Evolutionary conservation across 2,113 vertebrate species (phyloP).

Genomic region (Rhinogobius similis): DNA sequence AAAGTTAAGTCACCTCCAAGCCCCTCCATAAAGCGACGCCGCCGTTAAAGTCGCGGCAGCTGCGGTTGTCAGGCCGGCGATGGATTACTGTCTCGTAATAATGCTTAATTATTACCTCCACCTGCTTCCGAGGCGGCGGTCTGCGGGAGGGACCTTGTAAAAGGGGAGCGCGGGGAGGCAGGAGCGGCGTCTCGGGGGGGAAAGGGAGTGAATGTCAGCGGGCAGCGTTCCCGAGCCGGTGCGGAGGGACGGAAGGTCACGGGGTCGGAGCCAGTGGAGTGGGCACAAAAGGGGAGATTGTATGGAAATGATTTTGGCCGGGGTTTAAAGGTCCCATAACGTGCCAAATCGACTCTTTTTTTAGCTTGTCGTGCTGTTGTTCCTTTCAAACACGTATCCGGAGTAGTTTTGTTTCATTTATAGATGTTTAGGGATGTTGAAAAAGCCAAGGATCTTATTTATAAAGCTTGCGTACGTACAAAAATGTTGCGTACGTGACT

Average conservation of each 20-base stretch:
- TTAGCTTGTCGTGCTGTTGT: neutral
- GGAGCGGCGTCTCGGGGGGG: slow-evolving; percentile 45
- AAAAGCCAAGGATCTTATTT: too few relatives aligned
- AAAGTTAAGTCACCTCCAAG: slow-evolving; percentile 44
- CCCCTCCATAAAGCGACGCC: slow-evolving; percentile 29
- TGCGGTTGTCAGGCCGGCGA: slow-evolving; percentile 59
- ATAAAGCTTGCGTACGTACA: too few relatives aligned
- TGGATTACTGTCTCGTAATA: slow-evolving; percentile 70
- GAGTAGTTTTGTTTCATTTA: neutral
- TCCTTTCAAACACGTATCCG: neutral
- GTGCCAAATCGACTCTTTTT: neutral
- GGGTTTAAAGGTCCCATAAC: neutral
- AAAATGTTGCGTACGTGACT: too few relatives aligned
- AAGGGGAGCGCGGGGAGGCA: slow-evolving; percentile 48
- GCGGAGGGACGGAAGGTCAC: slow-evolving; percentile 56
- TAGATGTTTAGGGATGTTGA: too few relatives aligned
- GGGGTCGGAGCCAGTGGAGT: slow-evolving; percentile 45
- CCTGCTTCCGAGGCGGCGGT: slow-evolving; percentile 57
- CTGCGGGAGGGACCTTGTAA: slow-evolving; percentile 52
- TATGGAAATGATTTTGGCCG: neutral
- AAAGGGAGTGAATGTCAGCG: slow-evolving; percentile 63
- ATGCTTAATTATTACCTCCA: slow-evolving; percentile 70
- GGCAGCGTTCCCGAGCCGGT: slow-evolving; percentile 30
- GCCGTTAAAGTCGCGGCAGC: slow-evolving; percentile 47
- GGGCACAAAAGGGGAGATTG: neutral